Evolutionary conservation across 1,140 invertebrate genomes (phyloP).

Genomic region (Drosophila pachea): DNA sequence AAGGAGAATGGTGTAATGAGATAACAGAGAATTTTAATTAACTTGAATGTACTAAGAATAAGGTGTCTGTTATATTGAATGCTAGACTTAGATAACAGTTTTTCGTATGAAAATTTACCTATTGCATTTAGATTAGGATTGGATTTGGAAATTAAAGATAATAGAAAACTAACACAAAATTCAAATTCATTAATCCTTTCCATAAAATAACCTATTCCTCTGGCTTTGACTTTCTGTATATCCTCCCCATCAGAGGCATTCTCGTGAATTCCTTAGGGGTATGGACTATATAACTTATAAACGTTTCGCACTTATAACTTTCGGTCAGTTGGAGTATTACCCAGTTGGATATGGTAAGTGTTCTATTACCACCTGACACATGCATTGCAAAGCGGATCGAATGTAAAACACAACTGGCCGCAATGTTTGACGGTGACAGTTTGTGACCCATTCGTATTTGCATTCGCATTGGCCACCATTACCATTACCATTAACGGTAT

Average conservation of each 20-base stretch:
- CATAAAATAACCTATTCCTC: too few species aligned
- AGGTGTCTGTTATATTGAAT: too few species aligned
- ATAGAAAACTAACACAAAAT: too few species aligned
- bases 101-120: too few species aligned
- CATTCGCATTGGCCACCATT: constrained; percentile 1
- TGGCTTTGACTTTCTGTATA: too few species aligned
- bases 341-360: not conserved
- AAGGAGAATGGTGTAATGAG: not conserved
- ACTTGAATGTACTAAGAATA: not conserved
- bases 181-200: too few species aligned
- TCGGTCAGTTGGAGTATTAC: not conserved
- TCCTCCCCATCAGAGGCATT: too few species aligned
- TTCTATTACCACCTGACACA: not conserved
- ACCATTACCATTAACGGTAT: too few species aligned
- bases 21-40: not conserved
- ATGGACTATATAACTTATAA: not conserved
- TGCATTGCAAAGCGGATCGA: constrained; percentile 3
- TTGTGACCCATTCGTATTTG: constrained; percentile 12
- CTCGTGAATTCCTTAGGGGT: too few species aligned
- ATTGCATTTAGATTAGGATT: too few species aligned
- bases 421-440: constrained; percentile 26
- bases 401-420: constrained; percentile 11
- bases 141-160: too few species aligned
- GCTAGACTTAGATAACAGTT: too few species aligned
- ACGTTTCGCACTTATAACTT: not conserved